Conservation (phyloP, 64 coral and sea anemone genomes). For the Acropora yongei region DNA sequence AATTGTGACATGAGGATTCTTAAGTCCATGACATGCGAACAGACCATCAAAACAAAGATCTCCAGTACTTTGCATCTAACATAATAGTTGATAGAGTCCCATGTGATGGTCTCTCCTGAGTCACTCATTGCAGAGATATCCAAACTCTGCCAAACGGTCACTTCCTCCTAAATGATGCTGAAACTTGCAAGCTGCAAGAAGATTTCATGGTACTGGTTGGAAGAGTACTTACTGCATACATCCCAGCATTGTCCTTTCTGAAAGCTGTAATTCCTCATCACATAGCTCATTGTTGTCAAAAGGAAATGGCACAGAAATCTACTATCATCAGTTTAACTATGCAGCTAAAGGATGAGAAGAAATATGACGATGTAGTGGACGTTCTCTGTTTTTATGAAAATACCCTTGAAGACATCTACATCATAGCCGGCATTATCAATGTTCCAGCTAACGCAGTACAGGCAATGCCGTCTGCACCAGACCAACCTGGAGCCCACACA, state of each 20-base stretch:
- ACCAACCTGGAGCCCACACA: conserved; percentile 36
- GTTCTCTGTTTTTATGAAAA: conserved; percentile 44
- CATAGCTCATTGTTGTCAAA: conserved; percentile 32
- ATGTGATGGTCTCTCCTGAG: conserved; percentile 37
- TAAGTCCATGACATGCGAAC: conserved; percentile 32
- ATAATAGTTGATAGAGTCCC: conserved; percentile 51
- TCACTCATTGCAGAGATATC: not conserved
- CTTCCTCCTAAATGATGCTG: conserved; percentile 21
- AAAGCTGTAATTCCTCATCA: conserved; percentile 52
- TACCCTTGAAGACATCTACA: conserved; percentile 34
- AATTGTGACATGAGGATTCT: conserved; percentile 52
- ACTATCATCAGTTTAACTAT: not conserved
- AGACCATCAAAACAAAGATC: conserved; percentile 51
- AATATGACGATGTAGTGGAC: conserved; percentile 48
- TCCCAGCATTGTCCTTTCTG: conserved; percentile 44
- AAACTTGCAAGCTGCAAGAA: conserved; percentile 19
- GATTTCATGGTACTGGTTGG: conserved; percentile 54
- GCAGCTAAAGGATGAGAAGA: conserved; percentile 33
- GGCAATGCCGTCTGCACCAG: conserved; percentile 26
- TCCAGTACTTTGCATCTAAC: conserved; percentile 40
- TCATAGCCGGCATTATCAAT: not conserved
- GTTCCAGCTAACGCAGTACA: conserved; percentile 9
- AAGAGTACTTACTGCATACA: conserved; percentile 7
- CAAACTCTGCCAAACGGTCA: conserved; percentile 39
- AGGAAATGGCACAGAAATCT: conserved; percentile 42